Conservation (phyloP, 2,888 invertebrate species). For the Polietes domitor region DNA sequence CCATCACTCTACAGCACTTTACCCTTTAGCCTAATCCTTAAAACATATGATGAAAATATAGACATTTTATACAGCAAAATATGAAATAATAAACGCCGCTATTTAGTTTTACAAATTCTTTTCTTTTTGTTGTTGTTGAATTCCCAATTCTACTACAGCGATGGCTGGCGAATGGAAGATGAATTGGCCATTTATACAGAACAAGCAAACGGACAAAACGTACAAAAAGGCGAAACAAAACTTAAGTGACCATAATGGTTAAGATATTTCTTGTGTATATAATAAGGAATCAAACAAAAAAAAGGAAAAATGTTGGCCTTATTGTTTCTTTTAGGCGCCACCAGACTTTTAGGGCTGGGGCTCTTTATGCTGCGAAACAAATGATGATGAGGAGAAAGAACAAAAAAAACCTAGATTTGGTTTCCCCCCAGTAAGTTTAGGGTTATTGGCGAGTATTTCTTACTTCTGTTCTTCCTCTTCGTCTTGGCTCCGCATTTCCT, state of each 20-base stretch:
- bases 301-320: background rate
- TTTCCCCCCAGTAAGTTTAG: conserved; percentile 3
- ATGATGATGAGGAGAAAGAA: background rate
- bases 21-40: background rate
- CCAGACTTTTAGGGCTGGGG: background rate
- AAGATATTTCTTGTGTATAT: conserved; percentile 38
- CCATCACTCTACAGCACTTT: background rate
- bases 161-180: conserved; percentile 1
- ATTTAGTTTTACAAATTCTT: conserved; percentile 11
- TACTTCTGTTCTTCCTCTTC: background rate
- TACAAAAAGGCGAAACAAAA: background rate
- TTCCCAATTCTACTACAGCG: too few relatives aligned
- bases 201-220: background rate
- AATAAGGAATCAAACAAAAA: background rate
- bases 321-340: conserved; percentile 4
- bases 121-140: background rate
- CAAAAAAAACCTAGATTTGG: background rate
- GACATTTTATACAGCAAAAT: background rate
- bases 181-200: conserved; percentile 35
- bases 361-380: background rate
- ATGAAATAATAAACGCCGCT: background rate
- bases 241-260: conserved; percentile 51
- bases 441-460: conserved; percentile 5
- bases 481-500: background rate
- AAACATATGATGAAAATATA: background rate